Evolutionary conservation across 2,113 vertebrate genomes (phyloP).

Genomic region (Planiliza haematocheilus): DNA sequence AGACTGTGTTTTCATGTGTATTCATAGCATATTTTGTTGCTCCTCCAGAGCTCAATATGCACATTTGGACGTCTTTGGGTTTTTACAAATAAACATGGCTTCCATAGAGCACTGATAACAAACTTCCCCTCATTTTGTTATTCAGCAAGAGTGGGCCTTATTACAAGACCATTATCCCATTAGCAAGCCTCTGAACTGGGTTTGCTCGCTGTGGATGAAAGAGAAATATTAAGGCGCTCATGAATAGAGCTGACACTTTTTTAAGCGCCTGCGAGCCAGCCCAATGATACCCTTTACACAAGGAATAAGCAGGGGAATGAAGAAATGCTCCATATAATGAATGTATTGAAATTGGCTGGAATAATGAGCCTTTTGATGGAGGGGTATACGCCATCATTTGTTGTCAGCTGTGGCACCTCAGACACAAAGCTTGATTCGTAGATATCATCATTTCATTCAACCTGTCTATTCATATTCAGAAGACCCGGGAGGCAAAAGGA

Average conservation of each 20-base stretch:
- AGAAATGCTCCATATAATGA: constrained; percentile 58
- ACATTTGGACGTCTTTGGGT: not conserved
- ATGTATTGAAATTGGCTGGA: constrained; percentile 62
- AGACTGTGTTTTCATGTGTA: not conserved
- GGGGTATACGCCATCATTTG: constrained; percentile 50
- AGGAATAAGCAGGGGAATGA: constrained; percentile 52
- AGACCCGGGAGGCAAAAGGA: constrained; percentile 47
- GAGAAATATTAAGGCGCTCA: constrained; percentile 61
- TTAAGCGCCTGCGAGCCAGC: constrained; percentile 50
- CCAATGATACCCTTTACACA: constrained; percentile 39
- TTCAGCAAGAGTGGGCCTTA: constrained; percentile 23
- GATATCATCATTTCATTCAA: constrained; percentile 80
- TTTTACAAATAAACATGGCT: constrained; percentile 27
- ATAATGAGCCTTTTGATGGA: constrained; percentile 74
- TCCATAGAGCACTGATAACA: not conserved
- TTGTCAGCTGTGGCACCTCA: constrained; percentile 54
- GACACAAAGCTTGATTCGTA: constrained; percentile 52
- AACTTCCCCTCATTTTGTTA: constrained; percentile 6
- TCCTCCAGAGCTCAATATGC: not conserved
- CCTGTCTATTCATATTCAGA: constrained; percentile 75
- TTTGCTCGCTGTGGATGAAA: constrained; percentile 61
- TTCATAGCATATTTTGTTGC: not conserved
- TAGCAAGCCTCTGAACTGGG: constrained; percentile 34
- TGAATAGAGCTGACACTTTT: constrained; percentile 56
- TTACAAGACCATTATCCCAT: constrained; percentile 62